Percentiles rank a stretch among this genome's conserved stretches.
Conservation (phyloP, 2,113 vertebrate genomes). For the Carlito syrichta region DNA sequence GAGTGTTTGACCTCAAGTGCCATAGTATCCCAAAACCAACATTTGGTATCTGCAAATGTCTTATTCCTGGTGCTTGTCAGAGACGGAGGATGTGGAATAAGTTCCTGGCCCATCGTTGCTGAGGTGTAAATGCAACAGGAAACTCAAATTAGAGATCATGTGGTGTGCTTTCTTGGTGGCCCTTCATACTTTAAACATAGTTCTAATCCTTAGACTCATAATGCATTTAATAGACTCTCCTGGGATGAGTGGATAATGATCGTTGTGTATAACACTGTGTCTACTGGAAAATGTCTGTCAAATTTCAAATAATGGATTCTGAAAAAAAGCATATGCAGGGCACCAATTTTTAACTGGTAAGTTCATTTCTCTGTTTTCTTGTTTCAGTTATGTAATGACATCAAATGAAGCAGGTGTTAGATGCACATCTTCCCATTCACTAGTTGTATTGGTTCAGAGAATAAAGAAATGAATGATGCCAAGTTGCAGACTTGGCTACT, state of each 20-base stretch:
- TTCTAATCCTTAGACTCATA: neutral
- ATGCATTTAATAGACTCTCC: neutral
- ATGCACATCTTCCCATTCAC: neutral
- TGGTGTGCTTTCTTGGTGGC: neutral
- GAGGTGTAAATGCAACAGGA: neutral
- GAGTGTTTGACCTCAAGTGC: neutral
- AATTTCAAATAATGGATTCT: slow-evolving; percentile 27
- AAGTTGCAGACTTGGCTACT: neutral
- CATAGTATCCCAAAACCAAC: neutral
- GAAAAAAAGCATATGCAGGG: neutral
- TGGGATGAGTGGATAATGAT: neutral
- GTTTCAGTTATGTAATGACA: neutral
- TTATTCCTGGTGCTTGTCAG: neutral
- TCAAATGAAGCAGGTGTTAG: neutral
- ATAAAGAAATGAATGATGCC: slow-evolving; percentile 12
- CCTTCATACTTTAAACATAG: neutral
- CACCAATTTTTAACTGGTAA: neutral
- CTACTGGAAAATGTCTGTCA: neutral
- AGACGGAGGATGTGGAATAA: neutral
- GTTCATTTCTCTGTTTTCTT: neutral
- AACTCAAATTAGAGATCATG: neutral
- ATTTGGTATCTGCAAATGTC: neutral
- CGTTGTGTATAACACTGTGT: neutral
- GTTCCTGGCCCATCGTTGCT: neutral
- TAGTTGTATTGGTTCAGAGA: slow-evolving; percentile 28